Conservation (phyloP, 2,888 invertebrate species). For the Drosophila tripunctata region DNA sequence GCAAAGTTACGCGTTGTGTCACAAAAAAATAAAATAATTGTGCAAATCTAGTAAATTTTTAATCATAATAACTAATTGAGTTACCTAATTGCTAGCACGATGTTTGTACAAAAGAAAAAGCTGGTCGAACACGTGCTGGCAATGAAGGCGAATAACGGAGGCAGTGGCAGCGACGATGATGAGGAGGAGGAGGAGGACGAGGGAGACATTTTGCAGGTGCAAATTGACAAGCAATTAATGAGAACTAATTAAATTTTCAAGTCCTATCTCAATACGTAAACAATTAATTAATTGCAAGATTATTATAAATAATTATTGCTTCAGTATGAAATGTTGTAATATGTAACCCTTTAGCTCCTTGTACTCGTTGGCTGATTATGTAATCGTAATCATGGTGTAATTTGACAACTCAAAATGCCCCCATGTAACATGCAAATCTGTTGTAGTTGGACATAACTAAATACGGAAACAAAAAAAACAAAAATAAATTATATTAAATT, state of each 20-base stretch:
- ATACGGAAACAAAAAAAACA: conserved; percentile 3
- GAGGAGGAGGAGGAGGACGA: conserved; percentile 87
- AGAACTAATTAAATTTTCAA: too few species aligned
- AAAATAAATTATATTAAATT: neutral
- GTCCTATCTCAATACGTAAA: too few species aligned
- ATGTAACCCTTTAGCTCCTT: conserved; percentile 57
- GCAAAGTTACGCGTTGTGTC: conserved; percentile 16
- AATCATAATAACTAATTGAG: too few species aligned
- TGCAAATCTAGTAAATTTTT: conserved; percentile 37
- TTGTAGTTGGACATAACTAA: conserved; percentile 36
- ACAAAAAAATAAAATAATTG: conserved; percentile 7
- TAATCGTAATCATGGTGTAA: conserved; percentile 52
- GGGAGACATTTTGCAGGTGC: conserved; percentile 83
- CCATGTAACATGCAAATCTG: conserved; percentile 26
- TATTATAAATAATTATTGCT: conserved; percentile 66
- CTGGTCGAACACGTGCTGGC: conserved; percentile 84
- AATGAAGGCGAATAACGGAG: conserved; percentile 71
- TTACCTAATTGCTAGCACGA: conserved; percentile 64
- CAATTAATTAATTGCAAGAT: conserved; percentile 53
- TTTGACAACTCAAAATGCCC: neutral
- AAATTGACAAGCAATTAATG: conserved; percentile 43
- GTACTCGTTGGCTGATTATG: conserved; percentile 66
- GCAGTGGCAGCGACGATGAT: conserved; percentile 86
- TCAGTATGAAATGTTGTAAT: conserved; percentile 59
- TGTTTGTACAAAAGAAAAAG: conserved; percentile 86